phyloP scores from a whole-genome alignment of 2,113 vertebrate genomes.

The Rhizomys pruinosus region DNA sequence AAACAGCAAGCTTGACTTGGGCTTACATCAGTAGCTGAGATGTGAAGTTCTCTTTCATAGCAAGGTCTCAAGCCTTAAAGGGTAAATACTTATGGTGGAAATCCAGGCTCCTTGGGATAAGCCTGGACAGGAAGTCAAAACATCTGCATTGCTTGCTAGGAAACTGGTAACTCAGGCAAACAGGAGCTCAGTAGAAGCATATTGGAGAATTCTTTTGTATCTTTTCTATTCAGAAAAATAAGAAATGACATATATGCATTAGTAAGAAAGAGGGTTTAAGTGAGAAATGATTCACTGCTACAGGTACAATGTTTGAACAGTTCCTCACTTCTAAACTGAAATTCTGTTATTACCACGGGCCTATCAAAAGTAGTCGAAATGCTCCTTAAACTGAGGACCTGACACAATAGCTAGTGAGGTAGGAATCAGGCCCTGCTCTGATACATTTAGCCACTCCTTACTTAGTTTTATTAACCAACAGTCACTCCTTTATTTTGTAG shows the following conservation, averaged over 20 bases:
- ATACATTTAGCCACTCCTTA: neutral
- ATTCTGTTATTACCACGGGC: neutral
- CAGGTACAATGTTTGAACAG: neutral
- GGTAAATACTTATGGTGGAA: neutral
- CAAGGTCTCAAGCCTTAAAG: neutral
- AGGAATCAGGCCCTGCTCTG: neutral
- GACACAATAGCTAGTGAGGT: neutral
- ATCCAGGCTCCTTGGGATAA: neutral
- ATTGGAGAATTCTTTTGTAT: neutral
- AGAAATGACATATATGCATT: neutral
- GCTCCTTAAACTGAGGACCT: neutral
- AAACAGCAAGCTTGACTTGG: conserved; percentile 10
- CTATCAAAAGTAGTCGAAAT: neutral
- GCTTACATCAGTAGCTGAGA: neutral
- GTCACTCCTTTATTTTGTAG: neutral
- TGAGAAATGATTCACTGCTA: neutral
- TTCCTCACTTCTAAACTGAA: neutral
- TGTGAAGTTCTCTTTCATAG: neutral
- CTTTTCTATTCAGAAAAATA: conserved; percentile 13
- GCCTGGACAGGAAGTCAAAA: conserved; percentile 19
- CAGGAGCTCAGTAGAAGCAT: neutral
- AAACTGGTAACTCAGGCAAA: neutral
- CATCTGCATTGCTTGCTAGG: neutral
- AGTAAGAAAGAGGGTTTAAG: neutral
- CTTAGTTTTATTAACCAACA: conserved; percentile 20